Base-by-base conservation (phyloP, 2,888 invertebrate genomes). In the Heliconius sara region DNA sequence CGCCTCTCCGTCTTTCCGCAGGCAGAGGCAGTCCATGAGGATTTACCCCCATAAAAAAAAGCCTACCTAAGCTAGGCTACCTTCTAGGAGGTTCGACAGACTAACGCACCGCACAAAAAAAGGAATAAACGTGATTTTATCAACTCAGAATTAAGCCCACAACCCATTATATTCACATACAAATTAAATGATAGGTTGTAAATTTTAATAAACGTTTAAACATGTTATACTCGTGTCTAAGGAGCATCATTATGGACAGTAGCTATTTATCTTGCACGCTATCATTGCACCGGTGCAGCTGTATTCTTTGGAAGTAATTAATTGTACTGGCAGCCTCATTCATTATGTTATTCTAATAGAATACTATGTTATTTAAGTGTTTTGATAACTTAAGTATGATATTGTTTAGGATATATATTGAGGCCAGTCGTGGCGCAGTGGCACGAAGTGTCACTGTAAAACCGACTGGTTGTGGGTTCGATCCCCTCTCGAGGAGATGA, bases 251-350 rank as follows among this genome's bases (percentile, higher is more conserved):
- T 78, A 73, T 63, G 67, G 74, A 67, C 74, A 77, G 75, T 74
- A 76, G 75, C 83, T 81, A 81, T 80, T 83, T 80, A 82, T 82
- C 82, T 82, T 88, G 86, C 68, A 67, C 87, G 89, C 90, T 92
- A 92, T 92, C 91, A 90, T 87, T 89, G 90, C 88, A 89, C 84
- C 85, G 88, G 84, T 91, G 91, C 93, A 91, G 90, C 91, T 91
- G 90, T 88, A 81, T 91, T 91, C 88, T 91, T 89, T 85, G 85
- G 88, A 87, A 87, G 89, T 90, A 90, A 93, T 93, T 93, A 93
- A 93, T 93, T 91, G 88, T 88, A 86, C 85, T 83, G 84, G 87
- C 88, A 84, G 84, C 86, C 88, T 88, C 90, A 93, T 92, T 92
- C 88, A 90, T 93, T 89, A 92, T 85, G 89, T 90, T 90, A 89